Evolutionary conservation across 2,797 vertebrate genomes (phyloP), one percentile per base, ranked within the genome.

Genomic region (Phrynocephalus vlangalii): DNA sequence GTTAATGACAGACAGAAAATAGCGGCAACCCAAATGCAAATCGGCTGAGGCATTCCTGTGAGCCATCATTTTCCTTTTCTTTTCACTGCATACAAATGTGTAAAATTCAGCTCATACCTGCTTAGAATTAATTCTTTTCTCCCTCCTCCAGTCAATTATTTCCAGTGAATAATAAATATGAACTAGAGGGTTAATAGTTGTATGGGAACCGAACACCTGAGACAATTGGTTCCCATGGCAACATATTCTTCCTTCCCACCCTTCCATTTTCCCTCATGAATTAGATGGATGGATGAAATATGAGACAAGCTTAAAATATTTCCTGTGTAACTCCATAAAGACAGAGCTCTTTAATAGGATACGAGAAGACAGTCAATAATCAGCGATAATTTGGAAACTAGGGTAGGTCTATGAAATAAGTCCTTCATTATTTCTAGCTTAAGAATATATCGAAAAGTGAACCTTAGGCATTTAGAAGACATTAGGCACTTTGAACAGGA

Each of bases 191-290:
- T 95, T 96, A 96, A 96, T 95, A 91, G 86, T 90, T 91, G 52
- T 85, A 85, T 89, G 91, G 94, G 90, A 92, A 79, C 38, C 91
- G 82, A 94, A 78, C 88, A 94, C 89, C 89, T 95, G 88, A 92
- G 90, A 95, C 94, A 96, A 93, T 81, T 86, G 93, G 95, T 96
- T 96, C 85, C 94, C 91, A 95, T 95, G 94, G 92, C 93, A 95
- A 96, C 93, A 63, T 93, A 85, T 93, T 79, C 52, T 60, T 79
- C 68, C 20, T 44, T 11, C 67, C 67, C 52, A 73, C 66, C 26
- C 63, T 22, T 52, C 6, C 72, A 91, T 68, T 44, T 52, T 86
- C 52, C 63, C 93, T 76, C 94, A 90, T 38, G 76, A 92, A 94
- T 88, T 86, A 68, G 86, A 89, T 93, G 71, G 79, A 87, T 50